These are phyloP conservation scores for Eledone cirrhosa DNA, from an alignment of 2,888 invertebrate species.

Conservation along the genomic window DNA sequence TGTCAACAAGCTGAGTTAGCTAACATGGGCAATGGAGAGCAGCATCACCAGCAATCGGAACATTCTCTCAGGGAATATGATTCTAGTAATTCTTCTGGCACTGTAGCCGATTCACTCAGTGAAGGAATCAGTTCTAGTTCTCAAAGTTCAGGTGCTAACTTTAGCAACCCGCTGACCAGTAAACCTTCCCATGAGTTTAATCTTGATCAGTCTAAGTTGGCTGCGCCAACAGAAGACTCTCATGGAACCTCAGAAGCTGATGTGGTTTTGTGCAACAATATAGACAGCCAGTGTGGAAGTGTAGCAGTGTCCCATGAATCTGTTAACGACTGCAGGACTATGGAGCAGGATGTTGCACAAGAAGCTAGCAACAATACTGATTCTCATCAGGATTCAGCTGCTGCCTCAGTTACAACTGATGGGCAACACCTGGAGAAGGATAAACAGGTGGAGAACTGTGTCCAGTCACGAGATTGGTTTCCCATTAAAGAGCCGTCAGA, in stretches of 20 bases:
- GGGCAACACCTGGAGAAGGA: neutral
- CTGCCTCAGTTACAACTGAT: too few relatives aligned
- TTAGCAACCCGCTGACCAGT: neutral
- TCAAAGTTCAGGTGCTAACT: neutral
- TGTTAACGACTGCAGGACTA: too few relatives aligned
- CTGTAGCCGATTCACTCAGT: too few relatives aligned
- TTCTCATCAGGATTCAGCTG: too few relatives aligned
- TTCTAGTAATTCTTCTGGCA: neutral
- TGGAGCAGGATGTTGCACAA: too few relatives aligned
- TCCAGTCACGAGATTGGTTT: neutral
- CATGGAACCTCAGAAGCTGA: neutral
- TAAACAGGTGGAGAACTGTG: constrained; percentile 21
- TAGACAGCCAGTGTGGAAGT: too few relatives aligned
- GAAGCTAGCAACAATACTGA: too few relatives aligned
- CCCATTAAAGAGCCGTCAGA: neutral
- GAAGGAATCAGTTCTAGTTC: too few relatives aligned
- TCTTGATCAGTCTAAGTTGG: neutral
- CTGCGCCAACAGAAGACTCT: neutral
- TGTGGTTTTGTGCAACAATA: too few relatives aligned
- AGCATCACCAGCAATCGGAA: neutral
- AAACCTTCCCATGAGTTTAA: neutral
- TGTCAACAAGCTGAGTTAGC: constrained; percentile 3
- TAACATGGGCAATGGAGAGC: constrained; percentile 16
- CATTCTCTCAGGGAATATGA: constrained; percentile 26
- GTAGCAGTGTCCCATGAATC: too few relatives aligned